Percentiles rank a stretch among this genome's conserved stretches.
Evolutionary conservation across 2,113 vertebrate species (phyloP).

Genomic region (Leptobrachium leishanense): DNA sequence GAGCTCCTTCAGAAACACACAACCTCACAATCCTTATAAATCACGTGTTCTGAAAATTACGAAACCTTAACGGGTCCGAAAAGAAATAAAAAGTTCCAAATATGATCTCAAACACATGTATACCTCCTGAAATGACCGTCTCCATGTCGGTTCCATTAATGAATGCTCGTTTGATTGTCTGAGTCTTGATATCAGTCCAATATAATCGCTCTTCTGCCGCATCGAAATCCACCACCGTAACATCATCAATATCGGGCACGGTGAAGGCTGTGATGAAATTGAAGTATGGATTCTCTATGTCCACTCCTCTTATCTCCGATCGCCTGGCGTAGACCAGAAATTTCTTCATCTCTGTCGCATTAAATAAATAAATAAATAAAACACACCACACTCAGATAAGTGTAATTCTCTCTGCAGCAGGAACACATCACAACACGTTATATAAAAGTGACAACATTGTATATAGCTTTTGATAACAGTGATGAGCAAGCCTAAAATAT

Average conservation of each 20-base stretch:
- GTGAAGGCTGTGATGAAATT: slow-evolving; percentile 97
- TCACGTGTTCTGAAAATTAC: too few species aligned
- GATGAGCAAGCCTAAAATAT: too few species aligned
- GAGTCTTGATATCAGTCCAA: slow-evolving; percentile 96
- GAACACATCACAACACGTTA: too few species aligned
- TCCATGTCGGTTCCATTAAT: slow-evolving; percentile 95
- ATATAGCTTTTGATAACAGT: too few species aligned
- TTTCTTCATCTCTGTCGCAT: slow-evolving; percentile 81
- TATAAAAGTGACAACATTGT: too few species aligned
- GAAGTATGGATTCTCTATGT: slow-evolving; percentile 95
- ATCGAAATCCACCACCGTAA: slow-evolving; percentile 93
- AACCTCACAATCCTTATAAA: too few species aligned
- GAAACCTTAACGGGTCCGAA: background rate
- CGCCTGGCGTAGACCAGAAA: slow-evolving; percentile 91
- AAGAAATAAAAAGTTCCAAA: background rate
- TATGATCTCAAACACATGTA: background rate
- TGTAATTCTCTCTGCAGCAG: too few species aligned
- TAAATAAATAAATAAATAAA: slow-evolving; percentile 42
- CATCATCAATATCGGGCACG: slow-evolving; percentile 95
- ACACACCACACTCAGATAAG: too few species aligned
- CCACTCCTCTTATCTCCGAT: slow-evolving; percentile 95
- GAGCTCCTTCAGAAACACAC: too few species aligned
- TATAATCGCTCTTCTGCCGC: slow-evolving; percentile 89
- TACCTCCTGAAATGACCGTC: slow-evolving; percentile 94
- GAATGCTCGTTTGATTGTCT: slow-evolving; percentile 93